A percentile compares a stretch with the other conserved stretches of the same genome.
These are phyloP conservation scores for Ichneumoninae sp. DNA, from an alignment of 2,888 invertebrate species.

Conservation along the genomic window DNA sequence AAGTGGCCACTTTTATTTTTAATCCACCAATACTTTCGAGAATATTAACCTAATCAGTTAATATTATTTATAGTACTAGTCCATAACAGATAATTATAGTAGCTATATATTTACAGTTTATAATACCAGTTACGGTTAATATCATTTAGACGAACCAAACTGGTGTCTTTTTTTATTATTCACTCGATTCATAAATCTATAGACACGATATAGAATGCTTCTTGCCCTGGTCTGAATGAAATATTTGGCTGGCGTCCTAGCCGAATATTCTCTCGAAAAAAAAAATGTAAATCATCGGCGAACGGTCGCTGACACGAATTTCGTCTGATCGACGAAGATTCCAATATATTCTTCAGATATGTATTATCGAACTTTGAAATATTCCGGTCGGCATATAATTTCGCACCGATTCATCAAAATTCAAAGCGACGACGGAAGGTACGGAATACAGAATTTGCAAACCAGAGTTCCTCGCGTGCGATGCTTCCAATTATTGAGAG, in stretches of 20 bases:
- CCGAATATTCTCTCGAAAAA: no score
- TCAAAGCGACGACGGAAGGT: conserved; percentile 9
- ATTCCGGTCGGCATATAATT: not conserved
- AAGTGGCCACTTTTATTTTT: not conserved
- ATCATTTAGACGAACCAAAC: no score
- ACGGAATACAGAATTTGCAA: conserved; percentile 48
- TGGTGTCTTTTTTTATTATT: not conserved
- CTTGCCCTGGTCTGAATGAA: no score
- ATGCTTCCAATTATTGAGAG: conserved; percentile 59
- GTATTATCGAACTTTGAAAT: conserved; percentile 10
- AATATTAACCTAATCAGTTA: not conserved
- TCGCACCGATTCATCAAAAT: conserved; percentile 43
- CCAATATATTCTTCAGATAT: no score
- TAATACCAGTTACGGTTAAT: no score
- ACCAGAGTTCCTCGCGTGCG: conserved; percentile 34
- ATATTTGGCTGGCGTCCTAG: no score
- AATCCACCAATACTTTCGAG: not conserved
- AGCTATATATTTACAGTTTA: no score
- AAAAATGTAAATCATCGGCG: not conserved
- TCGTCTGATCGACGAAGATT: not conserved
- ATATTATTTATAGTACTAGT: not conserved
- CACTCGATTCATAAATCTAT: not conserved
- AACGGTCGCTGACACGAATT: not conserved
- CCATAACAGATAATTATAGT: no score
- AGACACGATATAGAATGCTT: not conserved